Conservation (phyloP, 2,888 invertebrate species). For the Lepidocyrtinus sp. region DNA sequence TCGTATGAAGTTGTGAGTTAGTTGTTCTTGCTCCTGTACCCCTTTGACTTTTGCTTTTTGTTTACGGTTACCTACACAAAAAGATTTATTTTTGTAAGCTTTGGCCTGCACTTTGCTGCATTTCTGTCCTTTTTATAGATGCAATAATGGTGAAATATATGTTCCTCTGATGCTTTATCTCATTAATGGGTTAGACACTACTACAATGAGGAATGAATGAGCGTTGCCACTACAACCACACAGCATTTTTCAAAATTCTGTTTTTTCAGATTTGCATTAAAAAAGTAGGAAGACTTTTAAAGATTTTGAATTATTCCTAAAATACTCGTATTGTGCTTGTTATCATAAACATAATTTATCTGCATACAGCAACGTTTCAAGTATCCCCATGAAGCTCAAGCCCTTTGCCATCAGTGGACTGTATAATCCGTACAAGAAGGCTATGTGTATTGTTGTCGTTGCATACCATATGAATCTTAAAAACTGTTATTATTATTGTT, state of each 20-base stretch:
- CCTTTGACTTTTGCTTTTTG: constrained; percentile 22
- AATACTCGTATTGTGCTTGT: background rate
- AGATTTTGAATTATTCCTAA: background rate
- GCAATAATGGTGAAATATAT: background rate
- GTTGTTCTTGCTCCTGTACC: background rate
- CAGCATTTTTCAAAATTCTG: too few species aligned
- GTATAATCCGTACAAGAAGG: too few species aligned
- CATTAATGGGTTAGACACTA: background rate
- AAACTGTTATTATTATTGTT: constrained; percentile 11
- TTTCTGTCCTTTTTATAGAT: background rate
- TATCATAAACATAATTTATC: background rate
- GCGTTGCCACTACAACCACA: too few species aligned
- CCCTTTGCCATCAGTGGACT: too few species aligned
- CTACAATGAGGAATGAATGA: background rate
- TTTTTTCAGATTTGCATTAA: background rate
- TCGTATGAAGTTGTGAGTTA: background rate
- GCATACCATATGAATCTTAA: background rate
- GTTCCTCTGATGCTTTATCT: background rate
- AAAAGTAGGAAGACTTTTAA: background rate
- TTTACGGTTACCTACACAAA: background rate
- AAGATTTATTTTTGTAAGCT: background rate
- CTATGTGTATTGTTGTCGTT: background rate
- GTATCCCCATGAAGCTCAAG: background rate
- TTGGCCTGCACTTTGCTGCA: background rate
- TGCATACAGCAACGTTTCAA: background rate